Base-by-base conservation (phyloP, 1,140 invertebrate species). In the Leucophenga varia region DNA sequence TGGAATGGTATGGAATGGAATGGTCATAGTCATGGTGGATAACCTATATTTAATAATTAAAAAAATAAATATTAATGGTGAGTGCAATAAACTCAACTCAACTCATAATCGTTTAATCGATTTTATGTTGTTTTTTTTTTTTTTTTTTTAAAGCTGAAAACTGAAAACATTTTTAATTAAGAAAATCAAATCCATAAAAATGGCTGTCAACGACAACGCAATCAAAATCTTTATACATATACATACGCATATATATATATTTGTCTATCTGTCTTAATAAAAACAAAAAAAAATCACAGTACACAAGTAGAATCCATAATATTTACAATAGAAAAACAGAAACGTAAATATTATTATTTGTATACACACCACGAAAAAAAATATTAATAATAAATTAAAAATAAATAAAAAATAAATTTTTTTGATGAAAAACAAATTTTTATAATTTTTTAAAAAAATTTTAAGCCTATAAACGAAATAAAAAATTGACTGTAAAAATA, bases 151-250 rank as follows among this genome's bases (percentile, higher is more conserved):
- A 17, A 41, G 30, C 25, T 41, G 30, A 47, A 43, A 43, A n/a
- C 21, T 34, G 30, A 43, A 47, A 32, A 54, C 48, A 51, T 48
- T 47, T 45, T 44, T 48, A 56, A 42, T 34, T 34, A 47, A 34
- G 39, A 28, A 28, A 28, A 39, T 49, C 28, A 48, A 52, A 49
- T 49, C 46, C 38, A 38, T 42, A 52, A 52, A 37, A 41, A 39
- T 12, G 17, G 9, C 20, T 38, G 28, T 6, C 25, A 35, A 14
- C 30, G 28, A 16, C 2, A n/a, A 32, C 30, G 35, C n/a, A n/a
- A n/a, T n/a, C n/a, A n/a, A n/a, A n/a, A n/a, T n/a, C n/a, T n/a
- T n/a, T n/a, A n/a, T n/a, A n/a, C n/a, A n/a, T n/a, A n/a, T n/a
- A n/a, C n/a, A n/a, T n/a, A n/a, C n/a, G n/a, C n/a, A n/a, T n/a